phyloP scores from a whole-genome alignment of 2,113 vertebrate genomes.

The Myotis lucifugus region DNA sequence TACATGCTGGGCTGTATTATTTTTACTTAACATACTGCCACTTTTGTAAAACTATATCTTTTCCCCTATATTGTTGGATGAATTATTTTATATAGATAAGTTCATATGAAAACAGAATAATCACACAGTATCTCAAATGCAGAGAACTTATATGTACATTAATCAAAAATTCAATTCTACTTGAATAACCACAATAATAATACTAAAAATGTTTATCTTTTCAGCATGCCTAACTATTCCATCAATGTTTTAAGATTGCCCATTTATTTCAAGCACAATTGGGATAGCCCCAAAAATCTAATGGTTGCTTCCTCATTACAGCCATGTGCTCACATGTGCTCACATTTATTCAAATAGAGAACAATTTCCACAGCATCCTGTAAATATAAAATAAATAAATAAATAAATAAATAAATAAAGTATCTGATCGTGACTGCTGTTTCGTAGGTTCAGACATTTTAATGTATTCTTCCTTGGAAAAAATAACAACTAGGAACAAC shows the following conservation, averaged over 20 bases:
- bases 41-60: neutral
- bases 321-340: conserved; percentile 43
- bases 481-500: conserved; percentile 70
- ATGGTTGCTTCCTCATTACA: conserved; percentile 72
- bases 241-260: conserved; percentile 55
- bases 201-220: conserved; percentile 43
- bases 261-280: conserved; percentile 70
- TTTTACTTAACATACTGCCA: conserved; percentile 23
- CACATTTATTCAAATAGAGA: conserved; percentile 70
- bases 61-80: neutral
- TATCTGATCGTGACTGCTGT: conserved; percentile 77
- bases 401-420: conserved; percentile 59
- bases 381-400: conserved; percentile 68
- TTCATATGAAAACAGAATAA: conserved; percentile 9
- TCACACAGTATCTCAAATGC: neutral
- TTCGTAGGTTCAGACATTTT: conserved; percentile 74
- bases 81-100: conserved; percentile 39
- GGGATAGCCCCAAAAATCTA: conserved; percentile 63
- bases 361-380: conserved; percentile 70
- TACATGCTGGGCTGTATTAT: neutral
- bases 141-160: conserved; percentile 27
- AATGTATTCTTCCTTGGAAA: conserved; percentile 67
- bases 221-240: conserved; percentile 43
- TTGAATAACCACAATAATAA: conserved; percentile 33
- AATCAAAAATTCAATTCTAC: conserved; percentile 53